Evolutionary conservation across 2,888 invertebrate species (phyloP), one percentile per base, ranked within the genome.

Genomic region (Pharmacophagus antenor): DNA sequence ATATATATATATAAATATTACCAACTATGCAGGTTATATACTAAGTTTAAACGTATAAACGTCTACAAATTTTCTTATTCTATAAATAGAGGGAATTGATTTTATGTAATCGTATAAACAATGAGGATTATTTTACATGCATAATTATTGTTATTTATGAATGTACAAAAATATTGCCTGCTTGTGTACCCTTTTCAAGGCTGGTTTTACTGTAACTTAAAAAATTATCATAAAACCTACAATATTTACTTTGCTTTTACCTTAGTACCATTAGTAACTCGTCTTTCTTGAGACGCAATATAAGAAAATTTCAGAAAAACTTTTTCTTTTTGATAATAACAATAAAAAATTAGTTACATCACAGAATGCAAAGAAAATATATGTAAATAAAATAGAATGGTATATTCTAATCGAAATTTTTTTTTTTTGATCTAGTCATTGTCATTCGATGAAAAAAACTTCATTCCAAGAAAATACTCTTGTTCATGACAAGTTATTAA

Each of bases 351-450:
- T 6, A 31, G 1, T 8, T 25, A 50, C 37, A 41, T 37, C 27
- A 47, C 23, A 55, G 20, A 49, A 18, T 41, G 44, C n/a, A 50
- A 49, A 17, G 15, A 55, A 41, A 48, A 48, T 54, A 46, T 46
- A 58, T 67, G 67, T 67, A 68, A 62, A 65, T 66, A 67, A 25
- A 27, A 27, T 20, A 1, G 62, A 57, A 62, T 62, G 56, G 22
- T 59, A 60, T 60, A 57, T 46, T 46, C 48, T 58, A 31, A 67
- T 63, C 50, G 57, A 64, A 64, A 65, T 63, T 57, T 67, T 63
- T 65, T 48, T 65, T 50, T n/a, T 69, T 66, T 64, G 66, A 67
- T 76, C 76, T 76, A 77, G 82, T 82, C 81, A 82, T 72, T 72
- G 71, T 73, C 62, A 71, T 70, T 69, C 65, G 46, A 37, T 59